Percentiles rank a stretch among this genome's conserved stretches.
Conservation (phyloP, 1,140 invertebrate genomes). For the Papilio dardanus region DNA sequence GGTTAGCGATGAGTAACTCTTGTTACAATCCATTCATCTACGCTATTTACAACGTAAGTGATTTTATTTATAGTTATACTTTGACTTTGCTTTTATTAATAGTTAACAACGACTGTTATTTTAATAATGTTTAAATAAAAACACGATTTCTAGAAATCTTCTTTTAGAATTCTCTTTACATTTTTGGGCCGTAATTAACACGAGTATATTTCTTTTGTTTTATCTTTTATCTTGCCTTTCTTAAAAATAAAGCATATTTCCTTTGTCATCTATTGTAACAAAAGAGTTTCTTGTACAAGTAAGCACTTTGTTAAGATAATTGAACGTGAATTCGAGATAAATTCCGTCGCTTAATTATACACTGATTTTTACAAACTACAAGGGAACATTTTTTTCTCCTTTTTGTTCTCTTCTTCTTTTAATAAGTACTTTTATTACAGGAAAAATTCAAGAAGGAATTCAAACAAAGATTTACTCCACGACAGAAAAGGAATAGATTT, state of each 20-base stretch:
- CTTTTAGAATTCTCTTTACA: too few species aligned
- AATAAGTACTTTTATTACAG: slow-evolving; percentile 66
- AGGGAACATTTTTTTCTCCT: background rate
- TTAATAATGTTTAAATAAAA: too few species aligned
- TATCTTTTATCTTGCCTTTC: too few species aligned
- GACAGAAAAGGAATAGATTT: slow-evolving; percentile 75
- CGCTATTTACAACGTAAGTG: slow-evolving; percentile 92
- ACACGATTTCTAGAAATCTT: too few species aligned
- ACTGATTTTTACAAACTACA: background rate
- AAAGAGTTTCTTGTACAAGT: slow-evolving; percentile 8
- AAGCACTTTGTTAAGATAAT: background rate
- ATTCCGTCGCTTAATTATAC: background rate
- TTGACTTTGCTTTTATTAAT: too few species aligned
- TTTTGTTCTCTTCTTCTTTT: background rate
- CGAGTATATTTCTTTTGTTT: too few species aligned
- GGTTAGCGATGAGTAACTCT: slow-evolving; percentile 94
- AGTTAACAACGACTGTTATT: too few species aligned
- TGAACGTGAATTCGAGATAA: background rate
- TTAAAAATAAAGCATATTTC: background rate
- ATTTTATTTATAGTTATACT: slow-evolving; percentile 21
- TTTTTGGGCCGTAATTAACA: too few species aligned
- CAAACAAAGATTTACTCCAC: slow-evolving; percentile 84
- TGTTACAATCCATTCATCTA: slow-evolving; percentile 95
- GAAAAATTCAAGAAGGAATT: slow-evolving; percentile 89
- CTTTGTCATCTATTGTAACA: background rate